These are phyloP conservation scores for Oscheius sp. DNA, from an alignment of 2,888 invertebrate species.

Conservation along the genomic window DNA sequence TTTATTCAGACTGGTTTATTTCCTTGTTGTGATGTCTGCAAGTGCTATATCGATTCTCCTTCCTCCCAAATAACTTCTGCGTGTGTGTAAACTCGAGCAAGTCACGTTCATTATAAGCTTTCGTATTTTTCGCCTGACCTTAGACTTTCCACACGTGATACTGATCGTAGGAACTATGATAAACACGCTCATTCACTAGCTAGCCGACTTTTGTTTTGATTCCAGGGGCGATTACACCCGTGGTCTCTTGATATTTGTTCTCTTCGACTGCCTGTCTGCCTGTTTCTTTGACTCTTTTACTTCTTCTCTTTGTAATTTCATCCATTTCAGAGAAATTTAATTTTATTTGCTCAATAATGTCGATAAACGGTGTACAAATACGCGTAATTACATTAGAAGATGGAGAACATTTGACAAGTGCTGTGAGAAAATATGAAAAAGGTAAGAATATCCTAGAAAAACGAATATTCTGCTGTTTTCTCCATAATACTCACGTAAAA, in stretches of 20 bases:
- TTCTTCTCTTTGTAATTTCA: no score
- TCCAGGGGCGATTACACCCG: neutral
- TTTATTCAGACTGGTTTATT: no score
- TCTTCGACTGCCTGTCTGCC: neutral
- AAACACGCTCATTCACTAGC: neutral
- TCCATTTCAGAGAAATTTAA: no score
- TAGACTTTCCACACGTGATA: neutral
- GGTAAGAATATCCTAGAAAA: conserved; percentile 47
- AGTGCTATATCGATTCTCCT: neutral
- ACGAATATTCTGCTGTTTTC: no score
- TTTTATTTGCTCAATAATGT: no score
- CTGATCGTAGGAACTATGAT: neutral
- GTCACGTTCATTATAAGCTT: conserved; percentile 1
- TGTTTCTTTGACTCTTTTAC: neutral
- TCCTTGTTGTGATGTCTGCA: no score
- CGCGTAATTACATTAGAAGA: conserved; percentile 65
- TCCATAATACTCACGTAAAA: neutral
- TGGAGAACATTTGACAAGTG: conserved; percentile 63
- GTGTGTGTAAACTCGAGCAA: conserved; percentile 19
- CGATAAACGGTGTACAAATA: conserved; percentile 22
- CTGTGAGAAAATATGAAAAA: conserved; percentile 65
- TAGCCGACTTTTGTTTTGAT: neutral
- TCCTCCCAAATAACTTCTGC: neutral
- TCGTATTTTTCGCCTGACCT: no score
- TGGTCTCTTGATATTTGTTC: neutral